These are phyloP conservation scores for Hafferia zeledoni DNA, from an alignment of 2,797 vertebrate species.

Conservation along the genomic window DNA sequence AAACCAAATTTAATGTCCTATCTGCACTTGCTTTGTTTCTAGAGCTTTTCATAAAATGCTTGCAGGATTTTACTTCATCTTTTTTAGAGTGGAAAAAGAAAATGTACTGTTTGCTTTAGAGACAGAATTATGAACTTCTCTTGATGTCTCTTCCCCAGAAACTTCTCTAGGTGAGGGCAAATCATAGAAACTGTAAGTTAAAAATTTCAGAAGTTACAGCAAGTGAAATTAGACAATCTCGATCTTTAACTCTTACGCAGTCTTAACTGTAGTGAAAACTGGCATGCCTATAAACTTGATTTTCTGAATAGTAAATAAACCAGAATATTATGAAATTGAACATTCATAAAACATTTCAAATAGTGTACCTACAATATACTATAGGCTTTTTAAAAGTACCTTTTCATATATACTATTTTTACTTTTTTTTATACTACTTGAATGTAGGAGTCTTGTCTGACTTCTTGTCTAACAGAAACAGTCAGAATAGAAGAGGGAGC, in stretches of 20 bases:
- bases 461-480: conserved; percentile 27
- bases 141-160: neutral
- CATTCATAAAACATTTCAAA: neutral
- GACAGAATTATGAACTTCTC: neutral
- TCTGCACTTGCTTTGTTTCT: neutral
- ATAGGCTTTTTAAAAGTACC: neutral
- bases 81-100: neutral
- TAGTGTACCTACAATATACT: neutral
- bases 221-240: neutral
- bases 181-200: neutral
- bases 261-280: neutral
- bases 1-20: neutral
- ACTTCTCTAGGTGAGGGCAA: neutral
- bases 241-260: neutral
- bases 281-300: neutral
- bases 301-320: neutral
- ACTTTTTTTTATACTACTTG: conserved; percentile 5
- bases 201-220: neutral
- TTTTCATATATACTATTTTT: neutral
- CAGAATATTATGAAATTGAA: neutral
- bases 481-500: conserved; percentile 18
- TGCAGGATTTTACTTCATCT: neutral
- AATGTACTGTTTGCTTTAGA: neutral
- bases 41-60: neutral
- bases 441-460: neutral